A percentile compares a stretch with the other conserved stretches of the same genome.
phyloP scores from a whole-genome alignment of 2,797 vertebrate genomes.

The Muraenolepis orangiensis region DNA sequence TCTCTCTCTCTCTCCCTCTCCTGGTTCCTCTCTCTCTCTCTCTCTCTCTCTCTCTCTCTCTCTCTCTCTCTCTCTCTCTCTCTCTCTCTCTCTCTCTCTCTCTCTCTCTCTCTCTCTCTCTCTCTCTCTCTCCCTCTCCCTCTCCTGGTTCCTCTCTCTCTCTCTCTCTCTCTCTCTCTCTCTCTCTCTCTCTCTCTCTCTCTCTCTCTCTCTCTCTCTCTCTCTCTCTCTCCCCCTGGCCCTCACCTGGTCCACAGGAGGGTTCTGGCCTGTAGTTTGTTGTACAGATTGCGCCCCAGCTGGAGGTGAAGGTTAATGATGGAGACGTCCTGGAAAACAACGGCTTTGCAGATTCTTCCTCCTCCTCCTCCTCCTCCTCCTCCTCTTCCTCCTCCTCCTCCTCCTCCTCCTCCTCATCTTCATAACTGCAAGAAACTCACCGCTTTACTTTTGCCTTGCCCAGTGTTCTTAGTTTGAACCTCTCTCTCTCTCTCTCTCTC shows the following conservation, averaged over 20 bases:
- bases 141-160: too few relatives aligned
- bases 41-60: too few relatives aligned
- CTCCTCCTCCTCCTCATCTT: slow-evolving; percentile 7
- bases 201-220: too few relatives aligned
- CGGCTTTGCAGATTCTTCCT: slow-evolving; percentile 37
- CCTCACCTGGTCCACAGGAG: slow-evolving; percentile 25
- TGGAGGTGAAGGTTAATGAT: slow-evolving; percentile 75
- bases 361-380: not conserved
- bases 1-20: too few relatives aligned
- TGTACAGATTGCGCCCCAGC: slow-evolving; percentile 75
- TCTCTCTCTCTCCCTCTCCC: too few relatives aligned
- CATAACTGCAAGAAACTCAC: slow-evolving; percentile 39
- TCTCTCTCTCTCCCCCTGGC: not conserved
- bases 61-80: too few relatives aligned
- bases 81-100: too few relatives aligned
- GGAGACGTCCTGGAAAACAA: slow-evolving; percentile 58
- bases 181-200: too few relatives aligned
- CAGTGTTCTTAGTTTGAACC: slow-evolving; percentile 14
- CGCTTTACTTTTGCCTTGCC: slow-evolving; percentile 17
- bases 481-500: not conserved
- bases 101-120: too few relatives aligned
- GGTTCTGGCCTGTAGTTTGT: slow-evolving; percentile 37
- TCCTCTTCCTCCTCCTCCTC: slow-evolving; percentile 4
- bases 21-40: too few relatives aligned
- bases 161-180: too few relatives aligned